phyloP scores from a whole-genome alignment of 1,140 invertebrate genomes.

The Pantala flavescens region DNA sequence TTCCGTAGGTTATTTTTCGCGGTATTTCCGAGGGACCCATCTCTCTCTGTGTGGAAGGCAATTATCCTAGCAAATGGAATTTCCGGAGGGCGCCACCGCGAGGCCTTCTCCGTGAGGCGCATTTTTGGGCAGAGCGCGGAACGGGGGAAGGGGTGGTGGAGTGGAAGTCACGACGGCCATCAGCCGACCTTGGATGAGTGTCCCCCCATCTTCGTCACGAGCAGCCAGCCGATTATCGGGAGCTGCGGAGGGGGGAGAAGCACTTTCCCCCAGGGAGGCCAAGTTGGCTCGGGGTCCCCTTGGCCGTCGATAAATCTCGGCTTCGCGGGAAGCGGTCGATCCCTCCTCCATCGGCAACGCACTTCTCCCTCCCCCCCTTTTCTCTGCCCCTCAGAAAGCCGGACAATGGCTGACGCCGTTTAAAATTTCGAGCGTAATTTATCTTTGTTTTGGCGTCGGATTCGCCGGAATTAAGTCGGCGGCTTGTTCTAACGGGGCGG shows the following conservation, averaged over 20 bases:
- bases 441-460: too few relatives aligned
- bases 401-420: not conserved
- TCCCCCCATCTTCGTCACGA: constrained; percentile 4
- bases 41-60: too few relatives aligned
- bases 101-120: not conserved
- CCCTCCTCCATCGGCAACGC: not conserved
- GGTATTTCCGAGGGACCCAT: too few relatives aligned
- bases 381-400: not conserved
- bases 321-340: not conserved
- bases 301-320: constrained; percentile 1
- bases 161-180: not conserved
- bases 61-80: too few relatives aligned
- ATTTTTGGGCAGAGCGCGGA: not conserved
- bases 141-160: not conserved
- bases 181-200: not conserved
- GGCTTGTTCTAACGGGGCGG: too few relatives aligned
- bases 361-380: not conserved
- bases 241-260: not conserved
- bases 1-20: too few relatives aligned
- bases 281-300: not conserved
- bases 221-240: not conserved
- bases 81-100: not conserved
- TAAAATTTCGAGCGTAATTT: too few relatives aligned
- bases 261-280: not conserved
- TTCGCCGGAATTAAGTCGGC: too few relatives aligned